Percentiles rank a stretch among this genome's conserved stretches.
These are phyloP conservation scores for Myathropa florea DNA, from an alignment of 2,888 invertebrate species.

Conservation along the genomic window DNA sequence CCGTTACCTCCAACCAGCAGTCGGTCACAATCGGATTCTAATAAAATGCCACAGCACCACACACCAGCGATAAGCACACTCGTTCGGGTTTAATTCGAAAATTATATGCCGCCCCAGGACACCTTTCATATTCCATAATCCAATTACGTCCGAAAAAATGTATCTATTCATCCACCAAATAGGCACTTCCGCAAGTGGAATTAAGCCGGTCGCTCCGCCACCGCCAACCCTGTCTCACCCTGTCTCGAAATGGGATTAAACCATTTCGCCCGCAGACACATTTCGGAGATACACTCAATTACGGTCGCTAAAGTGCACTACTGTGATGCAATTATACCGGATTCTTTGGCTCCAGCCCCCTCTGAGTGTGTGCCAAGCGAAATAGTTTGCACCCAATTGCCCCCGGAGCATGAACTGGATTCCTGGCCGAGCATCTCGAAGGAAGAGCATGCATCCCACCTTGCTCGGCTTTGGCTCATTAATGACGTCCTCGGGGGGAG, in stretches of 20 bases:
- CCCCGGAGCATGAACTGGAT: constrained; percentile 7
- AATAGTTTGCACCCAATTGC: constrained; percentile 61
- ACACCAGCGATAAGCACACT: constrained; percentile 55
- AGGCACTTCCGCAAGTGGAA: constrained; percentile 51
- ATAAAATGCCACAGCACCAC: constrained; percentile 30
- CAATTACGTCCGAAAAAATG: constrained; percentile 54
- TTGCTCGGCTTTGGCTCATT: constrained; percentile 25
- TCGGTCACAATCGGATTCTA: no score
- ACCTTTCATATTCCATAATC: constrained; percentile 46
- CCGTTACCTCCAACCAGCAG: constrained; percentile 12
- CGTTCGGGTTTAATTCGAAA: constrained; percentile 53
- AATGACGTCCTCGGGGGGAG: constrained; percentile 50
- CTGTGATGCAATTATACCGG: constrained; percentile 67
- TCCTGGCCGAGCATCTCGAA: background rate
- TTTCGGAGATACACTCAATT: constrained; percentile 68
- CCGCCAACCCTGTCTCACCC: background rate
- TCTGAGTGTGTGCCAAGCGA: constrained; percentile 22
- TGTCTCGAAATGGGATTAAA: constrained; percentile 33
- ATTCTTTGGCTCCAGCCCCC: background rate
- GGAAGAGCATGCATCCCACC: background rate
- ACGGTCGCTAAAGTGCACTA: constrained; percentile 62
- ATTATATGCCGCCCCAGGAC: constrained; percentile 48
- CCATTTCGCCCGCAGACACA: constrained; percentile 63
- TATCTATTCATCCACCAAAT: constrained; percentile 27
- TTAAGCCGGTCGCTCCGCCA: background rate